Base-by-base conservation (phyloP, 2,888 invertebrate genomes). In the Luperina nickerlii region DNA sequence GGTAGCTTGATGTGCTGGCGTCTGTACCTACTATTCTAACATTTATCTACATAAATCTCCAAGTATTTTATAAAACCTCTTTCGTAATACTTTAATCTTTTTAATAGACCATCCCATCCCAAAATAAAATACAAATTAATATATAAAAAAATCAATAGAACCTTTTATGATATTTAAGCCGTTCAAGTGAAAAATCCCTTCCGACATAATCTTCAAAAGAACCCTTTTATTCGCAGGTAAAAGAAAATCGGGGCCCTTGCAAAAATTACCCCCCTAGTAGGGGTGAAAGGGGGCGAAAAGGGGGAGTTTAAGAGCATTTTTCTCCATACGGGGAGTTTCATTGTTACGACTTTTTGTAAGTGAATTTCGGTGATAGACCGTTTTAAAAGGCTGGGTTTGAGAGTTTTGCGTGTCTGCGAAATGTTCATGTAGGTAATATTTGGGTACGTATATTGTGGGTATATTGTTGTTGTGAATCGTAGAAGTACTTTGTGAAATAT, bases 231-330 rank as follows among this genome's bases (percentile, higher is more conserved):
- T 79, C 79, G 89, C 93, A 95, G 95, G 96, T 95, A 95, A 94
- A 95, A 96, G 96, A 96, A 95, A 95, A 94, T 92, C 90, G 88
- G 91, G 91, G 90, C 94, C 94, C 94, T 95, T 94, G 93, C 95
- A 96, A 96, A 96, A 96, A 96, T 95, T 93, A 92, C 92, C 94
- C 91, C 83, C 90, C 87, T 88, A 90, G 54, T 62, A 76, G 84
- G 89, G 81, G 70, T 20, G 67, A 54, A 74, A 82, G 90, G 90
- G 88, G 82, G 80, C 74, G 83, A 80, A 62, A 73, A 48, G 18
- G 76, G 86, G 90, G 85, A 90, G 68, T 60, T 60, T 84, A 92
- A 93, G 94, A 93, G 93, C 92, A 95, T 95, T 95, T 95, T 95
- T 95, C 94, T 92, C 92, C 90, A 90, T 91, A 92, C 89, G 88